Percentiles rank a stretch among this genome's conserved stretches.
phyloP scores from a whole-genome alignment of 1,140 invertebrate genomes.

The Drosophila kurseongensis region DNA sequence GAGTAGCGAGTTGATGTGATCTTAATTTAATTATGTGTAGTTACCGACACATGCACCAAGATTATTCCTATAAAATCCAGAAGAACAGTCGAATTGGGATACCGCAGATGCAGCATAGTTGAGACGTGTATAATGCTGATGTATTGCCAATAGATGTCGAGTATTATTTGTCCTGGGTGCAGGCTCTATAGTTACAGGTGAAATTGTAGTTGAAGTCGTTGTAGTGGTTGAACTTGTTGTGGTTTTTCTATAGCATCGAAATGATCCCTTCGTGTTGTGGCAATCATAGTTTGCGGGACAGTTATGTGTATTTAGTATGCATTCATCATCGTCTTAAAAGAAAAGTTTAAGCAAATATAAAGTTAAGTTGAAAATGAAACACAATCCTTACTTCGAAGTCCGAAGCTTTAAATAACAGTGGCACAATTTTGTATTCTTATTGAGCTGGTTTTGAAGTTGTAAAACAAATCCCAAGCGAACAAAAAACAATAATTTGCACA shows the following conservation, averaged over 20 bases:
- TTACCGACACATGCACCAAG: conserved; percentile 79
- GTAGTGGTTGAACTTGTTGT: conserved; percentile 55
- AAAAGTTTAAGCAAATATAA: neutral
- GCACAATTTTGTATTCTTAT: no score
- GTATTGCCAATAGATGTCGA: neutral
- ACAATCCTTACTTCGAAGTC: no score
- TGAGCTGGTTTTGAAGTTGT: no score
- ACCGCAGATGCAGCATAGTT: conserved; percentile 10
- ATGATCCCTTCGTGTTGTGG: conserved; percentile 88
- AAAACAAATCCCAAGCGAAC: no score
- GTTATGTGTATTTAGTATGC: conserved; percentile 91
- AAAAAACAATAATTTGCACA: no score
- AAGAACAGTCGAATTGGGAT: conserved; percentile 41
- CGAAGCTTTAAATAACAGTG: no score
- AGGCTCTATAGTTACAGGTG: conserved; percentile 7
- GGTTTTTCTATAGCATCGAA: conserved; percentile 69
- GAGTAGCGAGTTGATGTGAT: no score
- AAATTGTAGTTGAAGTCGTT: conserved; percentile 45
- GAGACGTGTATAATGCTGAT: neutral
- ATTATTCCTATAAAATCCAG: conserved; percentile 71
- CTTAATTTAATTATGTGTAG: neutral
- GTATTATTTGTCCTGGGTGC: neutral
- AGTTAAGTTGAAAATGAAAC: no score
- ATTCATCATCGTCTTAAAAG: conserved; percentile 95
- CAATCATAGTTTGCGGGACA: conserved; percentile 93